phyloP scores from a whole-genome alignment of 2,113 vertebrate genomes.

The Haplotaxodon microlepis region DNA sequence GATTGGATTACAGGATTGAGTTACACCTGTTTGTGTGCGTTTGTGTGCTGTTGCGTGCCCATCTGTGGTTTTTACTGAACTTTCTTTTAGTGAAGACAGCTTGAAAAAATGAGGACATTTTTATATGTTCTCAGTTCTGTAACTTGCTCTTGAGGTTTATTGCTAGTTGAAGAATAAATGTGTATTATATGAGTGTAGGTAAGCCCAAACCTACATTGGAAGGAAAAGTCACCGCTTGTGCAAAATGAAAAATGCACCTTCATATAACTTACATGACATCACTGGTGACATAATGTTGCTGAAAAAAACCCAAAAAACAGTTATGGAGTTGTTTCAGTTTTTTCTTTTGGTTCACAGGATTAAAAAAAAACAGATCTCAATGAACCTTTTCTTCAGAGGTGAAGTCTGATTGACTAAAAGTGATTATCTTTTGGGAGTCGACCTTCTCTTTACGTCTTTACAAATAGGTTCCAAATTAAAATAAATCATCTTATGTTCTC shows the following conservation, averaged over 20 bases:
- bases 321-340: neutral
- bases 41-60: neutral
- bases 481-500: neutral
- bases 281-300: neutral
- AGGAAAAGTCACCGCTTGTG: neutral
- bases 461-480: neutral
- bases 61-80: neutral
- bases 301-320: accelerated
- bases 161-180: neutral
- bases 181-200: neutral
- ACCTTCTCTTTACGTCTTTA: neutral
- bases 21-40: constrained; percentile 23
- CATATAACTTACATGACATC: neutral
- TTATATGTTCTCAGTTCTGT: neutral
- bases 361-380: neutral
- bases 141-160: neutral
- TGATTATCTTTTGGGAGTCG: neutral
- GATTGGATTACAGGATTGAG: constrained; percentile 58
- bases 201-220: neutral
- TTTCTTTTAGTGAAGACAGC: neutral
- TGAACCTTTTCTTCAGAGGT: neutral
- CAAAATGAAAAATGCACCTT: neutral
- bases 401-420: neutral
- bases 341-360: neutral
- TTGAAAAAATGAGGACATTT: neutral